phyloP scores from a whole-genome alignment of 1,140 invertebrate species.

The Zaprionus tsacasi region DNA sequence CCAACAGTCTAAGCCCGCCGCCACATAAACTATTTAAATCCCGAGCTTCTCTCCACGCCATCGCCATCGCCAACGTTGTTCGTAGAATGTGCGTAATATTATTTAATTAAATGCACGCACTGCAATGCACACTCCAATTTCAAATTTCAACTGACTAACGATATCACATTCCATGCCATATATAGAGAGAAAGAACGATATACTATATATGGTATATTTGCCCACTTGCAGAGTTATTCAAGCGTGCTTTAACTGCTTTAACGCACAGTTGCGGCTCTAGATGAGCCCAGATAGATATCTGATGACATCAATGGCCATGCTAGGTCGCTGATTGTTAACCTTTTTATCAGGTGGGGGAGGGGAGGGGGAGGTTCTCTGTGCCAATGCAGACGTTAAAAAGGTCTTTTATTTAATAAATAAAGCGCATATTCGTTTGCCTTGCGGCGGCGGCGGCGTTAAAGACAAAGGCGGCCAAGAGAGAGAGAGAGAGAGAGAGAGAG shows the following conservation, averaged over 20 bases:
- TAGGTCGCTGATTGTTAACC: conserved; percentile 15
- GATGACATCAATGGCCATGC: conserved; percentile 27
- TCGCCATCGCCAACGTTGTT: neutral
- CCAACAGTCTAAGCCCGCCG: conserved; percentile 8
- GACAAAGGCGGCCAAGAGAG: conserved; percentile 25
- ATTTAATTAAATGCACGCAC: conserved; percentile 54
- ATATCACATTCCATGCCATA: neutral
- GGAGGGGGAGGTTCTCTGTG: conserved; percentile 10
- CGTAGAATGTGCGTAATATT: conserved; percentile 26
- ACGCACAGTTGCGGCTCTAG: neutral
- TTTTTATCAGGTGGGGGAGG: conserved; percentile 16
- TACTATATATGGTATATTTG: neutral
- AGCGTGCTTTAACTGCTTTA: neutral
- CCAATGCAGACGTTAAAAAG: conserved; percentile 46
- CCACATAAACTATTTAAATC: conserved; percentile 41
- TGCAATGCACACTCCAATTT: conserved; percentile 22
- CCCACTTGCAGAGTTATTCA: neutral
- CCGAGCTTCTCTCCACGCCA: neutral
- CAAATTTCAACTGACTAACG: conserved; percentile 21
- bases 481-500: too few species aligned
- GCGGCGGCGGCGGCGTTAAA: conserved; percentile 46
- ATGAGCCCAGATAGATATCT: conserved; percentile 3
- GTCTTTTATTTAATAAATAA: conserved; percentile 76
- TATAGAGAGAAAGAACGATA: neutral
- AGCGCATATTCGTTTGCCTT: conserved; percentile 66